These are phyloP conservation scores for Triplophysa siluroides DNA, from an alignment of 2,113 vertebrate genomes.

Conservation along the genomic window DNA sequence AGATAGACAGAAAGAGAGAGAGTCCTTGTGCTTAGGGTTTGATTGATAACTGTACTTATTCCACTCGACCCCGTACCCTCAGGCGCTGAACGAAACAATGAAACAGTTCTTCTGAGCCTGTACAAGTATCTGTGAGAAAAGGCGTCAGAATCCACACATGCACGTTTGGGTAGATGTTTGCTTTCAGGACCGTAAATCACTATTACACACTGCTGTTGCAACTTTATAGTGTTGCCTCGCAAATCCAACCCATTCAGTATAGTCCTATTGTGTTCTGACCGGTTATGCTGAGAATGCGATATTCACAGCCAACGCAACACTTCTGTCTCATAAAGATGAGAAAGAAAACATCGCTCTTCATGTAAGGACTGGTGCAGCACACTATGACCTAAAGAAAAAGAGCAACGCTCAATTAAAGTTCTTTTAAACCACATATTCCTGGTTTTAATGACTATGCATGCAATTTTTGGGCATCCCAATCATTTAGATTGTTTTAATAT, in stretches of 20 bases:
- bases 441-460: too few species aligned
- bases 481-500: too few species aligned
- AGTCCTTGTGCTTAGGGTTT: constrained; percentile 34
- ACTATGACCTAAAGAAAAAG: too few species aligned
- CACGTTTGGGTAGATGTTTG: constrained; percentile 11
- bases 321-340: constrained; percentile 10
- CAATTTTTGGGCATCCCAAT: too few species aligned
- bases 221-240: constrained; percentile 16
- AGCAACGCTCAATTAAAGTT: too few species aligned
- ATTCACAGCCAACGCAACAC: constrained; percentile 20
- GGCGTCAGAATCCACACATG: neutral
- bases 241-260: neutral
- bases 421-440: too few species aligned
- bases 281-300: constrained; percentile 18
- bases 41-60: constrained; percentile 53
- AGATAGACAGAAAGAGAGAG: constrained; percentile 7
- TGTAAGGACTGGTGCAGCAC: neutral
- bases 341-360: neutral
- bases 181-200: constrained; percentile 9
- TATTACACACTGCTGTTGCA: constrained; percentile 18
- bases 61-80: constrained; percentile 36
- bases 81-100: constrained; percentile 46
- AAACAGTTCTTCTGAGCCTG: constrained; percentile 42
- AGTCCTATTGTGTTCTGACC: constrained; percentile 14
- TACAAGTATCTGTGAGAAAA: constrained; percentile 28